phyloP scores from a whole-genome alignment of 1,140 invertebrate species.

The Drosophila obscura region DNA sequence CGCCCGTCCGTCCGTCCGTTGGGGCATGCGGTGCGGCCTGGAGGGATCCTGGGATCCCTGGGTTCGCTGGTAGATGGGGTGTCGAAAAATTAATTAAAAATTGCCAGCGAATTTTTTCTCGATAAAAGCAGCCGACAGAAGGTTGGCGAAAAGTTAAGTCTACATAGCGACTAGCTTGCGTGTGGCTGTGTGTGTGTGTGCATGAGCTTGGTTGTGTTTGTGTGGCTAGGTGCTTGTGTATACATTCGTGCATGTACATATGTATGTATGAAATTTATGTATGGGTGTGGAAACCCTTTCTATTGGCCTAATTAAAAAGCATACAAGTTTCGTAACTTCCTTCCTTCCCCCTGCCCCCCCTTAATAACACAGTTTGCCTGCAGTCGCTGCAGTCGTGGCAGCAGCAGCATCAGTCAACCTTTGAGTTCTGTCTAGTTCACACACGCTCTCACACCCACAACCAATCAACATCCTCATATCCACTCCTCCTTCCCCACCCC shows the following conservation, averaged over 20 bases:
- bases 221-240: background rate
- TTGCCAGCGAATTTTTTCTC: slow-evolving; percentile 42
- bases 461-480: background rate
- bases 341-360: no score
- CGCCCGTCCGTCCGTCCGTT: slow-evolving; percentile 25
- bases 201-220: slow-evolving; percentile 14
- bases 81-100: slow-evolving; percentile 47
- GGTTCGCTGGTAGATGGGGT: slow-evolving; percentile 13
- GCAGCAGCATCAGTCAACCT: slow-evolving; percentile 22
- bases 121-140: slow-evolving; percentile 31
- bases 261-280: background rate
- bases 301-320: slow-evolving; percentile 52
- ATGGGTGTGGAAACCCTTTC: slow-evolving; percentile 8
- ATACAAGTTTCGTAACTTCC: background rate
- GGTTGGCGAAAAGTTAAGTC: slow-evolving; percentile 11
- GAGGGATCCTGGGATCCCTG: slow-evolving; percentile 11
- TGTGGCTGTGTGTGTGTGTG: slow-evolving; percentile 26
- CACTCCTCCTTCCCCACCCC: background rate
- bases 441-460: slow-evolving; percentile 16
- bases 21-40: background rate
- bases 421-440: slow-evolving; percentile 39
- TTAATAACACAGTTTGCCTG: slow-evolving; percentile 8
- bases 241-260: background rate
- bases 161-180: slow-evolving; percentile 39
- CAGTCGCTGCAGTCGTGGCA: slow-evolving; percentile 23